Evolutionary conservation across 2,888 invertebrate genomes (phyloP), one percentile per base, ranked within the genome.

Genomic region (Subacronicta megacephala): DNA sequence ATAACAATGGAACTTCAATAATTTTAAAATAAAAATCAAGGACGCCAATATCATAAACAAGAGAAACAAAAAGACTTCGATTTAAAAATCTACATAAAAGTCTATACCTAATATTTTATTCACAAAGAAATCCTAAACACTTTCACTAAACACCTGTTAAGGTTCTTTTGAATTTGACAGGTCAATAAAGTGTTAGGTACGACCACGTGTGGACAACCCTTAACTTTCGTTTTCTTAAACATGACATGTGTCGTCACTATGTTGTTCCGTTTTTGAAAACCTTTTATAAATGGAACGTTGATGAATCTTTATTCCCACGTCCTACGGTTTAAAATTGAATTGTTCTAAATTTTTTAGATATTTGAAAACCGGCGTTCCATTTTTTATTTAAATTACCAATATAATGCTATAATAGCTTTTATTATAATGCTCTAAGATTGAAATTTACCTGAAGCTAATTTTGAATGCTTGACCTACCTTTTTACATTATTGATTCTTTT

Each of bases 101-200:
- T 9, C 31, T 0, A 47, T 50, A 36, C 17, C 0, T 7, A 13
- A n/a, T n/a, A n/a, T n/a, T 37, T 37, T 15, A 40, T 31, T 31
- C 9, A 52, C 38, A n/a, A 52, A 64, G 49, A 47, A 43, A 12
- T 1, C 17, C 18, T 38, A 47, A 50, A 35, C 35, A 75, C 74
- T 73, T 76, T 76, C 73, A 49, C 74, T 58, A 44, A 51, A 35
- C 62, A 73, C 77, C 72, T 72, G 76, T 72, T 59, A 44, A 31
- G 18, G 33, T 50, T 40, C 6, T 44, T 9, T 70, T 15, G 7
- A 9, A 38, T 15, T 35, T 12, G 16, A 37, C 44, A 44, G 10
- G 10, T 38, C 45, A 51, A 37, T 45, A 69, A 69, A 69, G 68
- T 52, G 29, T 54, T 62, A n/a, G n/a, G n/a, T n/a, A 43, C 51